Percentiles rank a stretch among this genome's conserved stretches.
phyloP scores from a whole-genome alignment of 2,113 vertebrate genomes.

The Myiozetetes cayanensis region DNA sequence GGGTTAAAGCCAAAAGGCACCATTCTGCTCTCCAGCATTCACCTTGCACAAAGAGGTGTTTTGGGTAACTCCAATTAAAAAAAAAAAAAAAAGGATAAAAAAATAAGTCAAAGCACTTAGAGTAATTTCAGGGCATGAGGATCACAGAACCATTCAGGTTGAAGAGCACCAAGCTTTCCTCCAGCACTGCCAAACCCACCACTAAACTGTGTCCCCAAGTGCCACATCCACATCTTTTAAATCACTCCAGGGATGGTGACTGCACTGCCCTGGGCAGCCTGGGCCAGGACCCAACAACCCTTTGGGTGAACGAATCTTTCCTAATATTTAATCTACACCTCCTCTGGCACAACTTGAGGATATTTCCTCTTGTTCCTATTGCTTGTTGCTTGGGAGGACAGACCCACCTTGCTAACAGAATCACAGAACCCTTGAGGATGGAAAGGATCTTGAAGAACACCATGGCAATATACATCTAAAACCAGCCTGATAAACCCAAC shows the following conservation, averaged over 20 bases:
- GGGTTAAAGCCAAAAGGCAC: background rate
- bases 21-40: background rate
- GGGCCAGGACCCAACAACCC: background rate
- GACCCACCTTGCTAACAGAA: background rate
- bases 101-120: background rate
- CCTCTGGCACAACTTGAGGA: background rate
- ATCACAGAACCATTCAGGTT: background rate
- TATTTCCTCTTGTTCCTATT: background rate
- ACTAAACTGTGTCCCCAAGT: background rate
- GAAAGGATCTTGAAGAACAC: background rate
- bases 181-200: background rate
- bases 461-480: background rate
- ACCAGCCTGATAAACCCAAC: background rate
- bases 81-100: too few relatives aligned
- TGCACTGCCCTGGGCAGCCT: background rate
- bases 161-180: background rate
- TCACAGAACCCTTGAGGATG: background rate
- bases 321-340: background rate
- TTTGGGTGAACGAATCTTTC: background rate
- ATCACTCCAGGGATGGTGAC: background rate
- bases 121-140: background rate
- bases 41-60: background rate
- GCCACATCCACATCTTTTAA: background rate
- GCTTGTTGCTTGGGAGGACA: background rate
- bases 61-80: background rate